A percentile compares a stretch with the other conserved stretches of the same genome.
Evolutionary conservation across 1,140 invertebrate genomes (phyloP).

Genomic region (Sarcophaga bullata): DNA sequence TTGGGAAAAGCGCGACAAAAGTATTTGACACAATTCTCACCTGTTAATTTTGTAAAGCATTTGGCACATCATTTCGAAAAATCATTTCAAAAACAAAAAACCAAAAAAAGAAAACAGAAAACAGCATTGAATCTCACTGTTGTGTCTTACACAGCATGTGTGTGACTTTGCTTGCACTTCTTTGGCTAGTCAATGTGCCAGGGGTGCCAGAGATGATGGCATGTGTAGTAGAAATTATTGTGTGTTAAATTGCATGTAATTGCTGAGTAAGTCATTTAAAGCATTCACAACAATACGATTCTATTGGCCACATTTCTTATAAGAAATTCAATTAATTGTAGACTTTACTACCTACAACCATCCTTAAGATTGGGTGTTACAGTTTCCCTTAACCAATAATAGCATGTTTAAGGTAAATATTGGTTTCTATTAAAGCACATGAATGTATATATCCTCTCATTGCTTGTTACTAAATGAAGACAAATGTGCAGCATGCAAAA

Average conservation of each 20-base stretch:
- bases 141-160: neutral
- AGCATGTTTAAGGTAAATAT: neutral
- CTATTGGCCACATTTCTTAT: neutral
- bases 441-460: conserved; percentile 15
- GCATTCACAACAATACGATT: neutral
- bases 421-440: neutral
- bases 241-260: conserved; percentile 44
- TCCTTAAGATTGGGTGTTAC: neutral
- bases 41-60: conserved; percentile 35
- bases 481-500: conserved; percentile 60
- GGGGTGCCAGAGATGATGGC: neutral
- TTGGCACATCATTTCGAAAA: conserved; percentile 33
- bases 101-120: too few species aligned
- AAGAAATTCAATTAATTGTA: neutral
- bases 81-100: neutral
- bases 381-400: neutral
- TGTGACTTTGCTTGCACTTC: neutral
- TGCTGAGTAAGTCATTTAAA: conserved; percentile 45
- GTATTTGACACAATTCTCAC: conserved; percentile 38
- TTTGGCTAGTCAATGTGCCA: neutral
- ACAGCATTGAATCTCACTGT: conserved; percentile 3
- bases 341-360: neutral
- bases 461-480: conserved; percentile 56
- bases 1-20: conserved; percentile 21
- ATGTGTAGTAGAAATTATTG: neutral